These are phyloP conservation scores for Prochilodus magdalenae DNA, from an alignment of 2,113 vertebrate genomes.

Conservation along the genomic window DNA sequence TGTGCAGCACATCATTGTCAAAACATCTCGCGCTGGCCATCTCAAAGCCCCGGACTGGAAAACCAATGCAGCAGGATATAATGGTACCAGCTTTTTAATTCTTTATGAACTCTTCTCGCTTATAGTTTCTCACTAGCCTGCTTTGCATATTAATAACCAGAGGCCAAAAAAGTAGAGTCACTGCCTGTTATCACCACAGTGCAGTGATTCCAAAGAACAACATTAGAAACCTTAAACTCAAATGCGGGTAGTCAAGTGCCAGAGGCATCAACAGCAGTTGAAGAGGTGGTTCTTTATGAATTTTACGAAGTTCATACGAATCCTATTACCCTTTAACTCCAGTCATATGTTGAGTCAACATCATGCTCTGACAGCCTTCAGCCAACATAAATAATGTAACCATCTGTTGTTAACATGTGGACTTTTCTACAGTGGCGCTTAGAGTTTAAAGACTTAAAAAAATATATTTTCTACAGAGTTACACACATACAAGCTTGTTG, in stretches of 20 bases:
- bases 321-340: no score
- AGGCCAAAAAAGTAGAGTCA: not conserved
- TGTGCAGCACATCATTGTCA: constrained; percentile 98
- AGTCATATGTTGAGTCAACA: not conserved
- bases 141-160: not conserved
- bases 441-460: no score
- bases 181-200: no score
- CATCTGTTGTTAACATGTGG: no score
- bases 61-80: constrained; percentile 98
- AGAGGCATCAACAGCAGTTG: not conserved
- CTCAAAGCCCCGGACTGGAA: constrained; percentile 99
- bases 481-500: no score
- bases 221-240: not conserved
- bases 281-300: not conserved
- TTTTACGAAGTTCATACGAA: not conserved
- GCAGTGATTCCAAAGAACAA: not conserved
- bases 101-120: not conserved
- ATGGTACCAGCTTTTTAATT: constrained; percentile 78
- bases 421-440: no score
- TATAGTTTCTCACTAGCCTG: not conserved
- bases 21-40: constrained; percentile 95
- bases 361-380: not conserved
- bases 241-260: not conserved
- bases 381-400: not conserved
- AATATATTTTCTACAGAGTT: no score